Conservation (phyloP, 2,113 vertebrate species). For the Callipepla californica region DNA sequence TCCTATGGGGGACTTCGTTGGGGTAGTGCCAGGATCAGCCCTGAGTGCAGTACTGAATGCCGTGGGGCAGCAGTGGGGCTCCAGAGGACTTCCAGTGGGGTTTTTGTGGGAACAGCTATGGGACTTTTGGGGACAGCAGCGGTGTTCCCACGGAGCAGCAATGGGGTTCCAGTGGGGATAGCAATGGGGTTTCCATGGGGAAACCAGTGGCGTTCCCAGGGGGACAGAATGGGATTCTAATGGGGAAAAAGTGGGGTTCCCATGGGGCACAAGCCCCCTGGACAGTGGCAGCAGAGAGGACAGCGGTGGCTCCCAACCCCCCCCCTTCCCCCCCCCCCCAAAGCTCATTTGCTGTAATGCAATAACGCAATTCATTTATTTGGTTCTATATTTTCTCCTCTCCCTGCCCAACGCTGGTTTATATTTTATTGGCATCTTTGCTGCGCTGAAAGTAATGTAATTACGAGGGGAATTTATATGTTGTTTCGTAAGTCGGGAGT, state of each 20-base stretch:
- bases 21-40: no score
- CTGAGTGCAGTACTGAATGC: not conserved
- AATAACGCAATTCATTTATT: not conserved
- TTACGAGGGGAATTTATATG: slow-evolving; percentile 65
- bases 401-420: not conserved
- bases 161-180: not conserved
- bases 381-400: not conserved
- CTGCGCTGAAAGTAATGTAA: slow-evolving; percentile 51
- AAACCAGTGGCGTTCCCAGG: no score
- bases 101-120: not conserved
- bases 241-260: not conserved
- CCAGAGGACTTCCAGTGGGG: not conserved
- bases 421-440: slow-evolving; percentile 50
- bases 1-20: not conserved
- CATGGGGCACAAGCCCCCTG: not conserved
- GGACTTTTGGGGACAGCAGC: not conserved
- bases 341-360: not conserved
- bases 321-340: fast-evolving
- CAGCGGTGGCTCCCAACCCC: not conserved
- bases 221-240: no score
- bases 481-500: not conserved
- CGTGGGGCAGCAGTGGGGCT: not conserved
- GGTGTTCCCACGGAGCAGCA: not conserved
- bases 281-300: not conserved
- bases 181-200: not conserved